Evolutionary conservation across 2,888 invertebrate genomes (phyloP), one percentile per base, ranked within the genome.

Genomic region (Scrobipalpa atriplicella): DNA sequence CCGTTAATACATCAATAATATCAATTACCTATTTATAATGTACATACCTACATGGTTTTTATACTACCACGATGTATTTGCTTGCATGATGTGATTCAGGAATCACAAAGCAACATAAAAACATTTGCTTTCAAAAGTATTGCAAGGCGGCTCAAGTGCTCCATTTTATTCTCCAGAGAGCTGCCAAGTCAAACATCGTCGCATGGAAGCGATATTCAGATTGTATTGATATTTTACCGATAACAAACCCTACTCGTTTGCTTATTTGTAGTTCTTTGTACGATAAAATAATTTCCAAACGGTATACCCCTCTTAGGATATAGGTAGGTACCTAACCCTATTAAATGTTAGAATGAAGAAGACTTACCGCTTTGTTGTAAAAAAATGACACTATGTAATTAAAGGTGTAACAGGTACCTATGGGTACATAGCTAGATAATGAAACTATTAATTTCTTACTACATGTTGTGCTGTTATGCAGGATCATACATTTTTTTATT

Each of bases 121-220:
- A n/a, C 16, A n/a, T 47, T 7, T 43, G 78, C 83, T 84, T 77
- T 83, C 75, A 82, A 78, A 81, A 77, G 83, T 81, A 85, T 84
- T 84, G 77, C 76, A 70, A 66, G 75, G 69, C 68, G 67, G 64
- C 70, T 71, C 70, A 67, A 71, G 70, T 75, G 69, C 75, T 73
- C 75, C 67, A 73, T 74, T 71, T 66, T 70, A 61, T 67, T 69
- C 73, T 78, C 76, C 67, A 65, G 77, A 77, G 78, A 72, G 51
- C 39, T 76, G 72, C 74, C 72, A 72, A 80, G 72, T 81, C 82
- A 81, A 84, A 84, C 76, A 82, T 67, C 47, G 73, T 77, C 74
- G 72, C 74, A 77, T n/a, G 76, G 72, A 77, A 73, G 77, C 73
- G 76, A 74, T 85, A 80, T 79, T 77, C 78, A 80, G 75, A 85